phyloP scores from a whole-genome alignment of 2,113 vertebrate genomes.

The Stegastes partitus region DNA sequence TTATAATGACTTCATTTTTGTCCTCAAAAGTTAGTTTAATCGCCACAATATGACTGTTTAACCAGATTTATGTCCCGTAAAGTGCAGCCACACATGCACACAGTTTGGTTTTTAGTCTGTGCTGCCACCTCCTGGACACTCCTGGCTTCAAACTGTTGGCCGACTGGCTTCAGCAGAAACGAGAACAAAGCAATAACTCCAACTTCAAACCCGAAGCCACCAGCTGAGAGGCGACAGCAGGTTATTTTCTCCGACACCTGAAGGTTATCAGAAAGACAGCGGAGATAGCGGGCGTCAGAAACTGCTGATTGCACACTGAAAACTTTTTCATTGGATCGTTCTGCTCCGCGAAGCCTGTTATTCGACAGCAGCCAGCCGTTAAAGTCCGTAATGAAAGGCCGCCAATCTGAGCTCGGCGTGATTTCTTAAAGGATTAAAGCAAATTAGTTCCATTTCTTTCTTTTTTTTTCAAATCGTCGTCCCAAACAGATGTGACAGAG shows the following conservation, averaged over 20 bases:
- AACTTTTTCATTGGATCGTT: conserved; percentile 59
- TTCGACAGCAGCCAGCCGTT: conserved; percentile 45
- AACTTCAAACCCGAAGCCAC: not conserved
- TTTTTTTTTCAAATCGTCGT: conserved; percentile 14
- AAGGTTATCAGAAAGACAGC: conserved; percentile 42
- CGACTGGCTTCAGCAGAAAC: no score
- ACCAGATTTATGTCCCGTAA: not conserved
- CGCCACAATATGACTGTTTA: no score
- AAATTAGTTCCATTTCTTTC: conserved; percentile 45
- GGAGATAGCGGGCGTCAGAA: conserved; percentile 14
- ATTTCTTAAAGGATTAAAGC: conserved; percentile 39
- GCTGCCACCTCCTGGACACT: conserved; percentile 56
- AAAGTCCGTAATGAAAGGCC: conserved; percentile 38
- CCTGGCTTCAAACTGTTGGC: not conserved
- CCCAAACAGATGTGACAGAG: conserved; percentile 38
- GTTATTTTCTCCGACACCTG: conserved; percentile 17
- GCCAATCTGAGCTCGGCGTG: not conserved
- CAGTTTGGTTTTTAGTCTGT: conserved; percentile 3
- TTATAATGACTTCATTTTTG: no score
- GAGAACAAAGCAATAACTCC: conserved; percentile 4
- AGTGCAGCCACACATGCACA: not conserved
- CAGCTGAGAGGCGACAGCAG: not conserved
- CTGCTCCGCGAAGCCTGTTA: conserved; percentile 50
- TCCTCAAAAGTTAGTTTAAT: no score
- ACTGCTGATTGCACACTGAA: conserved; percentile 14